These are phyloP conservation scores for Thumatha senex DNA, from an alignment of 2,888 invertebrate species.

Conservation along the genomic window DNA sequence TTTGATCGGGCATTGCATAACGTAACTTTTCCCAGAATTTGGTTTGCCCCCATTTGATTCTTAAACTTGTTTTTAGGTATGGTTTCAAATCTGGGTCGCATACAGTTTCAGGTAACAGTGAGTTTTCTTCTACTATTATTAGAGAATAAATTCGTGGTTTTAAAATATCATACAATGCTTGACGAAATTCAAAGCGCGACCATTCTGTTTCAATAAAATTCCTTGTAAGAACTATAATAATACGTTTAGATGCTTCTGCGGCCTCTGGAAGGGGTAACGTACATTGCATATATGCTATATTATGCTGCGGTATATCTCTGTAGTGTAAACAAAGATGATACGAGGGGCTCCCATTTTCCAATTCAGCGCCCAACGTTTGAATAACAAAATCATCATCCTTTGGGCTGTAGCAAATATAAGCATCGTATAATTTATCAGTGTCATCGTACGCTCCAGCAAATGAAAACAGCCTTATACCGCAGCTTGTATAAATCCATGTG, in stretches of 20 bases:
- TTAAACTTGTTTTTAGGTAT: constrained; percentile 93
- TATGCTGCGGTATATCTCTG: constrained; percentile 90
- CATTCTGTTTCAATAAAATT: constrained; percentile 96
- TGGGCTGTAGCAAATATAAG: constrained; percentile 96
- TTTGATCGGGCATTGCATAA: constrained; percentile 93
- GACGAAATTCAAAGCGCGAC: constrained; percentile 95
- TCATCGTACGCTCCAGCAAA: constrained; percentile 89
- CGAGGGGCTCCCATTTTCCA: constrained; percentile 91
- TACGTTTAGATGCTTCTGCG: constrained; percentile 93
- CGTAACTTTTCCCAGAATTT: constrained; percentile 97
- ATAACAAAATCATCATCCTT: constrained; percentile 96
- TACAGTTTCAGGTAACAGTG: constrained; percentile 90
- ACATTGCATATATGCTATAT: constrained; percentile 86
- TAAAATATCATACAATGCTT: constrained; percentile 93
- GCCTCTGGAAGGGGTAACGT: constrained; percentile 92
- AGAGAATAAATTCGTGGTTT: constrained; percentile 92
- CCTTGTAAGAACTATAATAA: constrained; percentile 93
- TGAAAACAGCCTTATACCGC: constrained; percentile 92
- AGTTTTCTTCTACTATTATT: constrained; percentile 93
- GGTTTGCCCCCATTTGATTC: constrained; percentile 94
- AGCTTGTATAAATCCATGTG: constrained; percentile 94
- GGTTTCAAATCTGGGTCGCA: constrained; percentile 94
- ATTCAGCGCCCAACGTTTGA: constrained; percentile 92
- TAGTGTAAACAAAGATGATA: constrained; percentile 95
- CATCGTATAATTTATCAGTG: constrained; percentile 95